phyloP scores from a whole-genome alignment of 1,140 invertebrate species.

The Hyles euphorbiae region DNA sequence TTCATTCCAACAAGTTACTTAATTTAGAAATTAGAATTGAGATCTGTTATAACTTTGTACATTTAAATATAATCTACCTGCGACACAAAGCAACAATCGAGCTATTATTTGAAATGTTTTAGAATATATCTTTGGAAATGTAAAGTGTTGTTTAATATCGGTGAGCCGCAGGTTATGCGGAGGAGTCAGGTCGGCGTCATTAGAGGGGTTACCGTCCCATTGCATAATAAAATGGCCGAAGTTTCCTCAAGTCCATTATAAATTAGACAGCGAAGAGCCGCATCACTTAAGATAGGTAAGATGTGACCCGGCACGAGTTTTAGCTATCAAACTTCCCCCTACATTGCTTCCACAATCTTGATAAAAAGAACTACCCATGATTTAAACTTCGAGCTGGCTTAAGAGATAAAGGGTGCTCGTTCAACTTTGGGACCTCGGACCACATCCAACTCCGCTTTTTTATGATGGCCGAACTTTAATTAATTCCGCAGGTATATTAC shows the following conservation, averaged over 20 bases:
- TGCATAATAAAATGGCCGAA: constrained; percentile 74
- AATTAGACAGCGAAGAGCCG: constrained; percentile 73
- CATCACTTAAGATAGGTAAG: constrained; percentile 74
- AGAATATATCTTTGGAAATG: constrained; percentile 6
- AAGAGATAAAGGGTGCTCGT: constrained; percentile 52
- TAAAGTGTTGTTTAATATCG: constrained; percentile 51
- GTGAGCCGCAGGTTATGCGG: constrained; percentile 47
- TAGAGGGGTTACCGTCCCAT: constrained; percentile 70
- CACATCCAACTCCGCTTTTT: constrained; percentile 23
- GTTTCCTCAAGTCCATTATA: constrained; percentile 74
- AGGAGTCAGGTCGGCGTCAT: constrained; percentile 65
- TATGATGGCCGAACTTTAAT: constrained; percentile 18
- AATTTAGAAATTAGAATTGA: too few species aligned
- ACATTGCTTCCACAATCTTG: constrained; percentile 66
- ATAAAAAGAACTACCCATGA: constrained; percentile 72
- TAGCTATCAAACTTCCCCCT: constrained; percentile 61
- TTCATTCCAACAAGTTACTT: too few species aligned
- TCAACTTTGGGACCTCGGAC: constrained; percentile 45
- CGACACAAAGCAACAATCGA: too few species aligned
- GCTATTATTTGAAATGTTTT: too few species aligned
- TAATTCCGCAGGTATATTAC: constrained; percentile 7
- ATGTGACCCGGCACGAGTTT: constrained; percentile 70
- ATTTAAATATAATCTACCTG: too few species aligned
- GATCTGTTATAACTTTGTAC: too few species aligned
- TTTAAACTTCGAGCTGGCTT: constrained; percentile 62